phyloP scores from a whole-genome alignment of 2,797 vertebrate species.

The Thalassophryne amazonica region DNA sequence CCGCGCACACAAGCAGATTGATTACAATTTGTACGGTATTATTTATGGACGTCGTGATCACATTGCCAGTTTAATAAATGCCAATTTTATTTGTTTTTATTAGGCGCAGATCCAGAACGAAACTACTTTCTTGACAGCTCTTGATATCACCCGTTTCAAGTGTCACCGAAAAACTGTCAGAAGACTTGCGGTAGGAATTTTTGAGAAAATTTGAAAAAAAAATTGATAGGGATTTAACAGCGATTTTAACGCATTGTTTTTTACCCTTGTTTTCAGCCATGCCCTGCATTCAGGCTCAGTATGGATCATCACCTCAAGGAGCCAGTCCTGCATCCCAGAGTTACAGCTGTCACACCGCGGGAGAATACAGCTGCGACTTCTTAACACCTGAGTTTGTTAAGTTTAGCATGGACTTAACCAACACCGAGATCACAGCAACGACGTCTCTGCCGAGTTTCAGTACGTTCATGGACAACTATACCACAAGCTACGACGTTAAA shows the following conservation, averaged over 20 bases:
- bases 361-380: slow-evolving; percentile 99
- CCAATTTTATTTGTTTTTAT: slow-evolving; percentile 64
- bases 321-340: slow-evolving; percentile 99
- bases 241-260: no score
- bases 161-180: slow-evolving; percentile 84
- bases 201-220: no score
- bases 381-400: slow-evolving; percentile 99
- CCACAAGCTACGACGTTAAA: slow-evolving; percentile 95
- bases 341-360: slow-evolving; percentile 94
- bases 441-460: slow-evolving; percentile 92
- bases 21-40: no score
- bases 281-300: slow-evolving; percentile 99
- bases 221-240: no score
- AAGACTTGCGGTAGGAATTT: slow-evolving; percentile 89
- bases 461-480: slow-evolving; percentile 95
- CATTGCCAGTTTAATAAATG: no score
- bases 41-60: no score
- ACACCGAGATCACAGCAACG: slow-evolving; percentile 97
- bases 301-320: slow-evolving; percentile 99
- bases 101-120: slow-evolving; percentile 71
- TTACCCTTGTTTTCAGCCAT: slow-evolving; percentile 85
- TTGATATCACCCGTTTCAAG: slow-evolving; percentile 83
- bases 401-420: slow-evolving; percentile 99
- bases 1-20: no score
- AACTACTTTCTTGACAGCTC: slow-evolving; percentile 71